phyloP scores from a whole-genome alignment of 2,888 invertebrate genomes.

The Sialis lutaria region DNA sequence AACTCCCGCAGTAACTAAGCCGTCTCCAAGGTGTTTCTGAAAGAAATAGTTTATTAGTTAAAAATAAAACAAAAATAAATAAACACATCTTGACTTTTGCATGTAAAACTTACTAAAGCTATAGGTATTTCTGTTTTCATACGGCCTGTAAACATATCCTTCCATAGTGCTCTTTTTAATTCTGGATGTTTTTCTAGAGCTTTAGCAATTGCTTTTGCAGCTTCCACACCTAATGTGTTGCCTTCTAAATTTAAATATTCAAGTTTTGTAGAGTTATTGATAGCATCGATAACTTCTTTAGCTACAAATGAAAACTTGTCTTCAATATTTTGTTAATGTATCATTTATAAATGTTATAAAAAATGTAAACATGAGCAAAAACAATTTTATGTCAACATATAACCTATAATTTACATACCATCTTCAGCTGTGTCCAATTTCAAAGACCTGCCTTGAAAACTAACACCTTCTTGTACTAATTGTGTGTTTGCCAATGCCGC shows the following conservation, averaged over 20 bases:
- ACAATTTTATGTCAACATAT: constrained; percentile 1
- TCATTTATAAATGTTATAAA: constrained; percentile 2
- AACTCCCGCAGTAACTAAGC: constrained; percentile 65
- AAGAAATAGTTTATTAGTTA: background rate
- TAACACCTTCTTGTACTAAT: constrained; percentile 41
- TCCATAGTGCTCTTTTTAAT: constrained; percentile 73
- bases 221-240: constrained; percentile 82
- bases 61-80: background rate
- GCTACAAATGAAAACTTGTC: constrained; percentile 30
- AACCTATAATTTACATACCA: constrained; percentile 35
- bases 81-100: background rate
- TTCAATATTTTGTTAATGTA: constrained; percentile 3
- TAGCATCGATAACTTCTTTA: constrained; percentile 54
- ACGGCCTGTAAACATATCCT: constrained; percentile 92
- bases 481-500: constrained; percentile 28
- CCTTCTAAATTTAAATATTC: constrained; percentile 72
- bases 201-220: constrained; percentile 69
- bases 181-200: constrained; percentile 63
- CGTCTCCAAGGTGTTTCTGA: constrained; percentile 54
- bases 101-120: constrained; percentile 47
- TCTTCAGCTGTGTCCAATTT: constrained; percentile 64
- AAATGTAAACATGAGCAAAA: constrained; percentile 10
- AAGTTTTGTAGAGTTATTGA: constrained; percentile 49
- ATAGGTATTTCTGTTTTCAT: constrained; percentile 89
- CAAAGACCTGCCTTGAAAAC: constrained; percentile 62